A percentile compares a stretch with the other conserved stretches of the same genome.
These are phyloP conservation scores for Orchesella cincta DNA, from an alignment of 1,140 invertebrate genomes.

Conservation along the genomic window DNA sequence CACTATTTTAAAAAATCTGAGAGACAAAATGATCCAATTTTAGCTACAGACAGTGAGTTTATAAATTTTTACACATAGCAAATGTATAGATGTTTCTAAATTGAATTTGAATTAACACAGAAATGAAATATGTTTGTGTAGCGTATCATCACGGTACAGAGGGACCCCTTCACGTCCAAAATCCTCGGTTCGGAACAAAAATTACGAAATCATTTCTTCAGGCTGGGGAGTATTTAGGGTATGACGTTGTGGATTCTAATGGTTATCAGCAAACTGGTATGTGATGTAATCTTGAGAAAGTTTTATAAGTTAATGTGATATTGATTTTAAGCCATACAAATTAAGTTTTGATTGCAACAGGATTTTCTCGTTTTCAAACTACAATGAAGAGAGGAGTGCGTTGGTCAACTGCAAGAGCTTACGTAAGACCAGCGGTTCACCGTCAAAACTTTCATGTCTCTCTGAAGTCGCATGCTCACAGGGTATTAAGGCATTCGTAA, in stretches of 20 bases:
- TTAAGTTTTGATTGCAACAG: conserved; percentile 46
- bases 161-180: conserved; percentile 69
- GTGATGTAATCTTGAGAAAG: background rate
- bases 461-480: conserved; percentile 39
- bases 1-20: conserved; percentile 86
- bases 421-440: conserved; percentile 58
- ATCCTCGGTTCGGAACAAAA: conserved; percentile 62
- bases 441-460: conserved; percentile 58
- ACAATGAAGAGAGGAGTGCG: conserved; percentile 76
- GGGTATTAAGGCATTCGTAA: conserved; percentile 36
- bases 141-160: conserved; percentile 64
- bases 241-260: conserved; percentile 73
- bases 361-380: conserved; percentile 68
- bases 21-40: conserved; percentile 58
- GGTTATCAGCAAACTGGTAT: conserved; percentile 69
- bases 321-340: conserved; percentile 53
- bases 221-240: conserved; percentile 71
- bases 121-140: background rate
- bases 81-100: background rate
- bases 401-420: conserved; percentile 80
- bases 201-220: conserved; percentile 65
- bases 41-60: conserved; percentile 45
- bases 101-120: background rate
- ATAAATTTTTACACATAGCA: background rate
- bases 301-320: background rate